Base-by-base conservation (phyloP, 2,888 invertebrate genomes). In the Lampropteryx suffumata region DNA sequence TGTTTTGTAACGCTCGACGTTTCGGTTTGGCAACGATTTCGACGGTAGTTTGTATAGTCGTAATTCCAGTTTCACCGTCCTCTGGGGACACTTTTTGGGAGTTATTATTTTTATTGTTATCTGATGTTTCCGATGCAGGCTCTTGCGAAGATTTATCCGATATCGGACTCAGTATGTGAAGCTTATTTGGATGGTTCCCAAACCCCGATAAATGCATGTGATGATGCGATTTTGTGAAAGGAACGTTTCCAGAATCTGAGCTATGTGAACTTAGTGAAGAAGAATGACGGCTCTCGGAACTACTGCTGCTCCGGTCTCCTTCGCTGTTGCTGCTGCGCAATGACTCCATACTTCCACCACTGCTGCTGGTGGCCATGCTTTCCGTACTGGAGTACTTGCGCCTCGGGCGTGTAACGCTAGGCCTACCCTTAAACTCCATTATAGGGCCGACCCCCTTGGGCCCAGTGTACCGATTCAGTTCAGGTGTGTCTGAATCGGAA, bases 141-240 rank as follows among this genome's bases (percentile, higher is more conserved):
- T 97, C 97, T 80, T 96, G 96, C 0, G 96, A 96, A 13, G 96
- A 96, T 82, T 96, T 97, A 82, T 97, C 97, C 50, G 96, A 96
- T 70, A 97, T 97, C 12, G 97, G 97, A 68, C 96, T 97, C 36
- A 97, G 91, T 74, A 97, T 96, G 81, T 97, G 96, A 63, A 96
- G 86, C 79, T 96, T 96, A 76, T 91, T 92, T 49, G 94, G 92
- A 79, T 95, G 94, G 65, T 95, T 93, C 47, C 93, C 92, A 78
- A 94, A 95, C 74, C 93, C 94, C 68, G 93, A 92, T 47, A 93
- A 76, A 63, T 93, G 94, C 82, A 92, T 92, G 62, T 92, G 83
- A 67, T 92, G 83, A 67, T 92, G 93, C 44, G 93, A 91, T 67
- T 92, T 93, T 41, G 87, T 85, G 64, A 92, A 92, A 37, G 91